phyloP scores from a whole-genome alignment of 2,888 invertebrate species.

The Horisme vitalbata region DNA sequence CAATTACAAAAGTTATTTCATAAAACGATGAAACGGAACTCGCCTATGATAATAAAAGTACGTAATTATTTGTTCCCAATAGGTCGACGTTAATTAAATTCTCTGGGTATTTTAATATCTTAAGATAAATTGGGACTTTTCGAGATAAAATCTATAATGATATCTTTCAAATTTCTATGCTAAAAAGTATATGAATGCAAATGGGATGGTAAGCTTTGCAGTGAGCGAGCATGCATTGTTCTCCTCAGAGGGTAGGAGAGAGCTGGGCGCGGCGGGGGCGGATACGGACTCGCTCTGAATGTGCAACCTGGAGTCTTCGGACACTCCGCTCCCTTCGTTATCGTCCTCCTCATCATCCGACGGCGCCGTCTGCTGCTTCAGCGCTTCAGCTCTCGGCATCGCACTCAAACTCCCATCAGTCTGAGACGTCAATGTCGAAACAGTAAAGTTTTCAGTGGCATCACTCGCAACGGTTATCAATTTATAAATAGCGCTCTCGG shows the following conservation, averaged over 20 bases:
- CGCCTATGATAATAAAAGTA: conserved; percentile 34
- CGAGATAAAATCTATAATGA: conserved; percentile 21
- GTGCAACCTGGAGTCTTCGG: conserved; percentile 55
- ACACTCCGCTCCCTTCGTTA: conserved; percentile 66
- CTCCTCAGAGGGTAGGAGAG: conserved; percentile 63
- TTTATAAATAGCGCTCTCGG: conserved; percentile 49
- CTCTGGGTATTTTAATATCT: conserved; percentile 46
- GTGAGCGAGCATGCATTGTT: conserved; percentile 46
- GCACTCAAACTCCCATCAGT: conserved; percentile 30
- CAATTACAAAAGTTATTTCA: conserved; percentile 29
- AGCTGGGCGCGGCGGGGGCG: conserved; percentile 70
- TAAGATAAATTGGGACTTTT: conserved; percentile 33
- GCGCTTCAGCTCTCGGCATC: conserved; percentile 58
- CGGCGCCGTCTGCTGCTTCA: conserved; percentile 66
- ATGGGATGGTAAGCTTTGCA: conserved; percentile 23
- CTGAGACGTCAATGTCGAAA: conserved; percentile 32
- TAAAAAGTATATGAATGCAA: conserved; percentile 36
- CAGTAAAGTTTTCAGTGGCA: conserved; percentile 32
- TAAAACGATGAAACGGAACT: conserved; percentile 27
- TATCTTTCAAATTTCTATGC: conserved; percentile 34
- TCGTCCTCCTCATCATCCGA: conserved; percentile 76
- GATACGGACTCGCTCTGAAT: conserved; percentile 51
- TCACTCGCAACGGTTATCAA: conserved; percentile 42
- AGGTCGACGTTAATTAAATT: conserved; percentile 59
- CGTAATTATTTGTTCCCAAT: conserved; percentile 61